These are phyloP conservation scores for Cataglyphis livida DNA, from an alignment of 2,888 invertebrate species.

Conservation along the genomic window DNA sequence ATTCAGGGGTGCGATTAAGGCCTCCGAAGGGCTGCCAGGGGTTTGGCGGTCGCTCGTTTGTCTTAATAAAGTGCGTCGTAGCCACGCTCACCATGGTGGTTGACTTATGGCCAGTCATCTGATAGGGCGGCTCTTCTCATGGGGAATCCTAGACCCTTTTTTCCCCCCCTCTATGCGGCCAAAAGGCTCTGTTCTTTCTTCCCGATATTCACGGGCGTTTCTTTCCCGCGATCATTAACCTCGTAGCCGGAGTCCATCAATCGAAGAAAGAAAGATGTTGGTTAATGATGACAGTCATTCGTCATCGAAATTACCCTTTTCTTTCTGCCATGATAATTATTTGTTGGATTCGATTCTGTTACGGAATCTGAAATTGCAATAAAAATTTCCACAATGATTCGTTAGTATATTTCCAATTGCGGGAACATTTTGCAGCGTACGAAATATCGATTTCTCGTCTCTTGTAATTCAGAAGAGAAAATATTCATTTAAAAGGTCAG, in stretches of 20 bases:
- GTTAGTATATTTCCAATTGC: slow-evolving; percentile 24
- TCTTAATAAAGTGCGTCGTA: slow-evolving; percentile 81
- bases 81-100: slow-evolving; percentile 59
- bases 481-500: neutral
- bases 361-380: neutral
- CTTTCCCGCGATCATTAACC: slow-evolving; percentile 67
- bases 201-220: slow-evolving; percentile 59
- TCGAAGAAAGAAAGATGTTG: slow-evolving; percentile 62
- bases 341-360: slow-evolving; percentile 18
- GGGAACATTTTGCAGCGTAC: neutral
- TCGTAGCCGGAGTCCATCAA: slow-evolving; percentile 67
- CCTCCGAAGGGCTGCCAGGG: slow-evolving; percentile 35
- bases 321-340: neutral
- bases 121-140: slow-evolving; percentile 50
- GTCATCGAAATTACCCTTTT: slow-evolving; percentile 60
- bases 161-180: slow-evolving; percentile 17
- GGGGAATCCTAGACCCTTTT: slow-evolving; percentile 54
- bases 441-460: neutral
- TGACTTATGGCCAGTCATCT: slow-evolving; percentile 78
- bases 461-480: neutral
- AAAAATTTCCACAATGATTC: neutral
- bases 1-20: slow-evolving; percentile 64
- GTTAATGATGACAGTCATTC: slow-evolving; percentile 70
- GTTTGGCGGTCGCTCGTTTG: slow-evolving; percentile 71
- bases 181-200: slow-evolving; percentile 35